Evolutionary conservation across 2,113 vertebrate species (phyloP), one percentile per base, ranked within the genome.

Genomic region (Tenrec ecaudatus): DNA sequence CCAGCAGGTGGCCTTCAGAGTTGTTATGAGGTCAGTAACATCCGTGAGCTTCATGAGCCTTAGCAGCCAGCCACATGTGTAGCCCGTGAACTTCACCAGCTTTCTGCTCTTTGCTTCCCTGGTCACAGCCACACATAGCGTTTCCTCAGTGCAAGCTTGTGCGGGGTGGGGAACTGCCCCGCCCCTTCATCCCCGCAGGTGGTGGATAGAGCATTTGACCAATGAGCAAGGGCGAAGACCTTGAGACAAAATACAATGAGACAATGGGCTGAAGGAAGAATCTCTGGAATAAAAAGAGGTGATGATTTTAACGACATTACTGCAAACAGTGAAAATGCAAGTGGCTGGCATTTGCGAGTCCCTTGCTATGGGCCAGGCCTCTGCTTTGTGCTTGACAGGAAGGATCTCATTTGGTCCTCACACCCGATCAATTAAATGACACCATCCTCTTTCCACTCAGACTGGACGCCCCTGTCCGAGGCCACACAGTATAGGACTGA

Each of bases 381-480:
- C 20, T 27, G 22, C 40, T 62, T 2, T 25, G 62, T 27, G 38
- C 23, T 93, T 88, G 85, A 71, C 3, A 36, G 23, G 64, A 62
- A 85, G 83, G 71, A 88, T 22, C 38, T 91, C 79, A 80, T 31
- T 57, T n/a, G 90, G 47, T 57, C 86, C 38, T 75, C 6, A 73
- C 20, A 43, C 1, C 6, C 25, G 71, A 3, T 69, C 82, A 88
- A 36, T 29, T 47, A 69, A 93, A 33, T 36, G 16, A 22, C 19
- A 77, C 82, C 25, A 78, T 33, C 3, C 2, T 88, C 58, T 88
- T 62, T 92, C 62, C 80, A 9, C 25, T 6, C 47, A 40, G 43
- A 38, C 8, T 84, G 62, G 89, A 53, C 16, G 62, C 62, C 36
- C 36, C 3, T 66, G 22, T 58, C n/a, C 33, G 60, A 9, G 17